Conservation (phyloP, 2,113 vertebrate genomes). For the Rhegmatorhina hoffmannsi region DNA sequence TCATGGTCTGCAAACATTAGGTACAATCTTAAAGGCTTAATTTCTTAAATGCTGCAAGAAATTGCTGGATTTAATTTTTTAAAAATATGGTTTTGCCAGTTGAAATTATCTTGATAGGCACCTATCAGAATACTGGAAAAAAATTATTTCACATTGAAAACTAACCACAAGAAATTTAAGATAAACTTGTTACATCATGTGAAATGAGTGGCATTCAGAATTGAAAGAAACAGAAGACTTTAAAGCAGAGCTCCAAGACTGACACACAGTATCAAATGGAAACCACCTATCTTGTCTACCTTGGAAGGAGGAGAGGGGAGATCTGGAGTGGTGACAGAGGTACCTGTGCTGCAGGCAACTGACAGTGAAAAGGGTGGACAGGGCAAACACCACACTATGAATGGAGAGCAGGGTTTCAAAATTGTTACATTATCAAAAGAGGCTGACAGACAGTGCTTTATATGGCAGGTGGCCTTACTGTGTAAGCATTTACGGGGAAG, state of each 20-base stretch:
- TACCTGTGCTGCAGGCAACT: not conserved
- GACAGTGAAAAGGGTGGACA: not conserved
- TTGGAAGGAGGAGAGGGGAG: not conserved
- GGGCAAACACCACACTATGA: not conserved
- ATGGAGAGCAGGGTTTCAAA: not conserved
- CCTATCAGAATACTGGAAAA: not conserved
- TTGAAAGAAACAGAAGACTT: not conserved
- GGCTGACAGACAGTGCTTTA: not conserved
- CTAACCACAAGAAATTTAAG: not conserved
- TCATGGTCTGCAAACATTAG: not conserved
- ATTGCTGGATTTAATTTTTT: not conserved
- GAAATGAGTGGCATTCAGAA: not conserved
- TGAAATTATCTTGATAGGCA: not conserved
- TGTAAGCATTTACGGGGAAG: not conserved
- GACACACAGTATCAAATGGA: not conserved
- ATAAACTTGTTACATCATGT: not conserved
- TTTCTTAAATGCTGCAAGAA: slow-evolving; percentile 2
- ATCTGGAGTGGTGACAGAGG: not conserved
- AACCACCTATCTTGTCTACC: not conserved
- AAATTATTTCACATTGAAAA: not conserved
- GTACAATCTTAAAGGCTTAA: not conserved
- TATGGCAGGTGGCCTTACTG: not conserved
- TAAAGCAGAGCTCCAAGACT: not conserved
- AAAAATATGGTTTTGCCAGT: not conserved
- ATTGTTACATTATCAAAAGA: not conserved